phyloP scores from a whole-genome alignment of 2,113 vertebrate genomes.

The Perognathus longimembris region DNA sequence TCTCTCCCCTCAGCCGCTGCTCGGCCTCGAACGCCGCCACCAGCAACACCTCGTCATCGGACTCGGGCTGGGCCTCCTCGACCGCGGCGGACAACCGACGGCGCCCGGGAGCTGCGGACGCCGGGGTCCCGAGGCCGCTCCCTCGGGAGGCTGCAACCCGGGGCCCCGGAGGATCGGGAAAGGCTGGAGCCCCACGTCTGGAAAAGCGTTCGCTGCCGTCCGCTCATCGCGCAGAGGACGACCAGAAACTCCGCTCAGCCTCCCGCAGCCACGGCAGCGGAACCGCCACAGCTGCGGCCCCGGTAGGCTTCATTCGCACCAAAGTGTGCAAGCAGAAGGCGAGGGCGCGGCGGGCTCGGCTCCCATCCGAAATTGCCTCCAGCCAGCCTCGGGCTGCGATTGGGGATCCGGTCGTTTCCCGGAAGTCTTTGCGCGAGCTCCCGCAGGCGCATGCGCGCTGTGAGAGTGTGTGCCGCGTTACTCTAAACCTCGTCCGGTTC shows the following conservation, averaged over 20 bases:
- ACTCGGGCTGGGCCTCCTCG: constrained; percentile 58
- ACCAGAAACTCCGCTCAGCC: not conserved
- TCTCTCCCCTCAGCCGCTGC: constrained; percentile 41
- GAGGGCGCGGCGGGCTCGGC: not conserved
- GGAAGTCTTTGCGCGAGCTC: not conserved
- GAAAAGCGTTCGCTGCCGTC: constrained; percentile 92
- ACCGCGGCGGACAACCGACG: constrained; percentile 43
- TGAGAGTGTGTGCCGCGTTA: not conserved
- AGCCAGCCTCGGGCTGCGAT: not conserved
- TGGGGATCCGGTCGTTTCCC: constrained; percentile 46
- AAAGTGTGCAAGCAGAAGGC: not conserved
- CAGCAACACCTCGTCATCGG: constrained; percentile 90
- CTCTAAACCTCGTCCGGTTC: not conserved
- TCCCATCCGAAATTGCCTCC: constrained; percentile 44
- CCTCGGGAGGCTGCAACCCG: not conserved
- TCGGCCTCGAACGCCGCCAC: constrained; percentile 91
- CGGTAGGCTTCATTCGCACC: not conserved
- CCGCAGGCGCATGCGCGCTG: not conserved
- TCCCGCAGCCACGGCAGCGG: accelerated
- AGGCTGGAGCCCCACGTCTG: constrained; percentile 89
- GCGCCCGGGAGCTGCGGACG: not conserved
- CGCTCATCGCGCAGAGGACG: constrained; percentile 85
- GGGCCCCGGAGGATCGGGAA: not conserved
- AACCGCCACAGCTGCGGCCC: accelerated
- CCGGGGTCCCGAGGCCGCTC: constrained; percentile 65